Conservation (phyloP, 2,888 invertebrate genomes). For the Piscicola geometra region DNA sequence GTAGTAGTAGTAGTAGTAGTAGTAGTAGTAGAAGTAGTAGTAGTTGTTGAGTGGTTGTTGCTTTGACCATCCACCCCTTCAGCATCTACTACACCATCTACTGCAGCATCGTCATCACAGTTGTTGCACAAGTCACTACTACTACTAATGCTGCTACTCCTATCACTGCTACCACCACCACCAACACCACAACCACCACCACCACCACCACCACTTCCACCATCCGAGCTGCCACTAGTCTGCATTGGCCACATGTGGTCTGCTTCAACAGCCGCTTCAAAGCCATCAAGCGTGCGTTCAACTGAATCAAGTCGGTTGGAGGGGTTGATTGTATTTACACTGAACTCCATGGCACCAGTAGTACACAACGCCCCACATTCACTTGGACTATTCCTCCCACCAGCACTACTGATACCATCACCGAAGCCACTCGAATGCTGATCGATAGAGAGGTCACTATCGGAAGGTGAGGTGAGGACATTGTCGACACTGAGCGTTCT, state of each 20-base stretch:
- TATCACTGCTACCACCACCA: neutral
- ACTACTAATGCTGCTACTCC: neutral
- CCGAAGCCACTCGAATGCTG: neutral
- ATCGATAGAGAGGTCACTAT: neutral
- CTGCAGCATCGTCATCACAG: neutral
- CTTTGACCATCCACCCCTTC: no score
- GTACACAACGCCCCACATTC: neutral
- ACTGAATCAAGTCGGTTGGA: no score
- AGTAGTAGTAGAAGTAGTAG: no score
- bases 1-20: no score
- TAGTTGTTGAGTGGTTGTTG: no score
- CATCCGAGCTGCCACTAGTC: no score
- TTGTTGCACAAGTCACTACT: neutral
- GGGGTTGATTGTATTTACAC: no score
- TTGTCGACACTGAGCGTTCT: constrained; percentile 21
- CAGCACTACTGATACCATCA: neutral
- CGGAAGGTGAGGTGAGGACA: constrained; percentile 5
- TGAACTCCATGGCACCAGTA: no score
- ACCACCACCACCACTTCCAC: no score
- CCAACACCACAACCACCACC: neutral
- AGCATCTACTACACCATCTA: neutral
- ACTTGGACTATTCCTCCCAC: neutral
- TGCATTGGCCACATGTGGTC: no score
- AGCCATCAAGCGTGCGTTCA: no score
- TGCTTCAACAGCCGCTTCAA: no score